Base-by-base conservation (phyloP, 1,140 invertebrate genomes). In the Holotrichia oblita region DNA sequence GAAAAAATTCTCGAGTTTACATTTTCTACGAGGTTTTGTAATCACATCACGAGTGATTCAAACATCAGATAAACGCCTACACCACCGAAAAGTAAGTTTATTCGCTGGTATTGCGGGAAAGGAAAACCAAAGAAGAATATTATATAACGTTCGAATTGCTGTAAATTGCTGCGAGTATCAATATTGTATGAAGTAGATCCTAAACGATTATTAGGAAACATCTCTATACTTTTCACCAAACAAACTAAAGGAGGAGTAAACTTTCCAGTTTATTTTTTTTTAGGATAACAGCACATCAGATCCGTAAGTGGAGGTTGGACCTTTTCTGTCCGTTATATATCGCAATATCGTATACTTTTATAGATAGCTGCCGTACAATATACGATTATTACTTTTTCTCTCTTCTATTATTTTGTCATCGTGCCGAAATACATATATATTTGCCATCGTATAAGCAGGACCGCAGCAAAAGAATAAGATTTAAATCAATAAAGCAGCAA, bases 381-480 rank as follows among this genome's bases (percentile, higher is more conserved):
- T 48, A 48, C 44, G 44, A 48, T 48, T 48, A 48, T 48, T 48
- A 48, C 44, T 48, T 48, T 48, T n/a, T n/a, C n/a, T 48, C n/a
- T 10, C 10, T 48, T 48, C 44, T n/a, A 48, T 48, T 48, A 48
- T 48, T 48, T 48, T 3, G 2, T 12, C 44, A 12, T n/a, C n/a
- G 44, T 48, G n/a, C n/a, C 44, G 44, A n/a, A 48, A 48, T 8
- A 48, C 12, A 12, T 48, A 12, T n/a, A n/a, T n/a, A n/a, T n/a
- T n/a, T n/a, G n/a, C n/a, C n/a, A n/a, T n/a, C n/a, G n/a, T n/a
- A n/a, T n/a, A n/a, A n/a, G n/a, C n/a, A n/a, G n/a, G n/a, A n/a
- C n/a, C n/a, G n/a, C 40, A 6, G 40, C 12, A 12, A 12, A 48
- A 48, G 44, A 48, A 48, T 9, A 42, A 7, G 41, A 42, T 12